phyloP scores from a whole-genome alignment of 2,888 invertebrate genomes.

The Laspeyria flexula region DNA sequence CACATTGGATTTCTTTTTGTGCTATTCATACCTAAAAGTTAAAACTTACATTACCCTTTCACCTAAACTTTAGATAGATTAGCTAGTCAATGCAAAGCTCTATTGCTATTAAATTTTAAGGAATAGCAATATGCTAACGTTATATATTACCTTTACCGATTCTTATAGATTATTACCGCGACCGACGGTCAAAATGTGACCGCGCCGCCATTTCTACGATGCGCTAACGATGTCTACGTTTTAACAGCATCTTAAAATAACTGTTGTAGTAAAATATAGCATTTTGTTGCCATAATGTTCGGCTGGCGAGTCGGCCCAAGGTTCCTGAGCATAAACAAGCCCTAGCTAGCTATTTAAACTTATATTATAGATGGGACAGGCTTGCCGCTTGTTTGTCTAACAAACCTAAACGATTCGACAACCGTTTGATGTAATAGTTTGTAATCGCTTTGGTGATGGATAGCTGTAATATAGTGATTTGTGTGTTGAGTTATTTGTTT shows the following conservation, averaged over 20 bases:
- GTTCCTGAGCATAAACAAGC: slow-evolving; percentile 13
- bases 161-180: too few relatives aligned
- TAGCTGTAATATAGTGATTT: not conserved
- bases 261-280: slow-evolving; percentile 17
- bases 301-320: slow-evolving; percentile 10
- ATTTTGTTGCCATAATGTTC: slow-evolving; percentile 9
- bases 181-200: too few relatives aligned
- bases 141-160: too few relatives aligned
- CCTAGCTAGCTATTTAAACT: slow-evolving; percentile 15
- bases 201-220: not conserved
- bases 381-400: not conserved
- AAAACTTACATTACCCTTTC: too few relatives aligned
- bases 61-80: too few relatives aligned
- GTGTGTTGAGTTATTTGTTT: too few relatives aligned
- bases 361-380: slow-evolving; percentile 16
- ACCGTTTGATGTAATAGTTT: not conserved
- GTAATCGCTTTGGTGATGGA: not conserved
- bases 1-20: too few relatives aligned
- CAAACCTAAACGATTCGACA: not conserved
- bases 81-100: too few relatives aligned
- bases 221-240: not conserved
- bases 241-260: slow-evolving; percentile 33
- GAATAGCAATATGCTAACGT: too few relatives aligned
- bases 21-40: too few relatives aligned
- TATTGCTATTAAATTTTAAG: too few relatives aligned